phyloP scores from a whole-genome alignment of 2,888 invertebrate species.

The Drosophila robusta region DNA sequence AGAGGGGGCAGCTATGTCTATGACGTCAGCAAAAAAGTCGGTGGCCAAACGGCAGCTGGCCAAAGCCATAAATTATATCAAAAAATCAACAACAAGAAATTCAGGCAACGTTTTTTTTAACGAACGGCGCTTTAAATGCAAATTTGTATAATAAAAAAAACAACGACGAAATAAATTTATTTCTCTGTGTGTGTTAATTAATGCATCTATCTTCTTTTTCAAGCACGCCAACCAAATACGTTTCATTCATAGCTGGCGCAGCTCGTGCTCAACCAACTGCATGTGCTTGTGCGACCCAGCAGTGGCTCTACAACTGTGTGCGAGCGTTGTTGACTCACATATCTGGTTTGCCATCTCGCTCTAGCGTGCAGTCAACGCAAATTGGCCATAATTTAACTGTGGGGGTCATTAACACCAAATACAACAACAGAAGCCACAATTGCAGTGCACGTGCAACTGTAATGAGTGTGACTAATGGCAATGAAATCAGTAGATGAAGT shows the following conservation, averaged over 20 bases:
- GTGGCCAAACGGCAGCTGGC: constrained; percentile 7
- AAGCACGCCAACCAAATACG: constrained; percentile 10
- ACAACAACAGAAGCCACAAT: constrained; percentile 10
- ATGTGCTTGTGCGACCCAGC: constrained; percentile 12
- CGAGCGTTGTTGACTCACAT: constrained; percentile 34
- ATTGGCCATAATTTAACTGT: constrained; percentile 50
- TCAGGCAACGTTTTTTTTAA: constrained; percentile 5
- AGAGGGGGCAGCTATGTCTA: not conserved
- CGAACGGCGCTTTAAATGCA: constrained; percentile 59
- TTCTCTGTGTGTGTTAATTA: constrained; percentile 30
- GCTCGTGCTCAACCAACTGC: not conserved
- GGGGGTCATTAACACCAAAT: constrained; percentile 77
- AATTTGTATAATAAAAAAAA: constrained; percentile 36
- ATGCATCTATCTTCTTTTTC: constrained; percentile 34
- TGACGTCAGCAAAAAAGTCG: constrained; percentile 52
- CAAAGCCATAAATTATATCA: constrained; percentile 22
- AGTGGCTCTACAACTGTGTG: constrained; percentile 54
- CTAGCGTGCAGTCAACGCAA: constrained; percentile 23
- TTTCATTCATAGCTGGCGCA: constrained; percentile 44
- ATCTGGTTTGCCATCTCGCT: constrained; percentile 34
- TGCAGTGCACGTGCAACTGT: constrained; percentile 37
- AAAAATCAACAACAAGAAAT: constrained; percentile 23
- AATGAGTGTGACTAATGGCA: constrained; percentile 39
- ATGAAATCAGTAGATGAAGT: not conserved
- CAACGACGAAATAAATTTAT: not conserved